Conservation (phyloP, 2,797 vertebrate species). For the Leptatherina wallacei region DNA sequence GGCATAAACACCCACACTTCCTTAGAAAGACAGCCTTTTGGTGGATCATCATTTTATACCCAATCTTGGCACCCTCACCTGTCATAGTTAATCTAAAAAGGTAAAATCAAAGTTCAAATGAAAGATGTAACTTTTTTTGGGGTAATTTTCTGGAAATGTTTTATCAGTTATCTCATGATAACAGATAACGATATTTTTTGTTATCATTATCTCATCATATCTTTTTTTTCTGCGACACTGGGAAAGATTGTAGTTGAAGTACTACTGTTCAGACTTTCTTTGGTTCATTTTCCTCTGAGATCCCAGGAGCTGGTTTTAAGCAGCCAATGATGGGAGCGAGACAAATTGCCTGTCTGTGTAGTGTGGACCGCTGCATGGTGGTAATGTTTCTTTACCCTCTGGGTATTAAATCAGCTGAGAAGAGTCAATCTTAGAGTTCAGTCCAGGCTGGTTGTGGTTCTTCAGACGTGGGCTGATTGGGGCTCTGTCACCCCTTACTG, state of each 20-base stretch:
- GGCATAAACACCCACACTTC: not conserved
- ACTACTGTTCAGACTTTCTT: slow-evolving; percentile 27
- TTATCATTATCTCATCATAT: not conserved
- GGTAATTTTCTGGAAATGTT: too few relatives aligned
- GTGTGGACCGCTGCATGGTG: slow-evolving; percentile 13
- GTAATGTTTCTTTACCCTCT: slow-evolving; percentile 33
- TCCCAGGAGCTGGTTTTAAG: slow-evolving; percentile 44
- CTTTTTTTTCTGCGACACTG: slow-evolving; percentile 2
- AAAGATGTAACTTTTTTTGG: not conserved
- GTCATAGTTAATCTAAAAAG: not conserved
- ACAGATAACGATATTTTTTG: too few relatives aligned
- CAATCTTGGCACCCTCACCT: not conserved
- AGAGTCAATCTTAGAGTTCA: slow-evolving; percentile 49
- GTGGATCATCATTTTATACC: not conserved
- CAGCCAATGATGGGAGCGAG: slow-evolving; percentile 33
- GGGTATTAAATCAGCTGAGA: slow-evolving; percentile 57
- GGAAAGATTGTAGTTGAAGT: slow-evolving; percentile 1
- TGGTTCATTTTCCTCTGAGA: slow-evolving; percentile 15
- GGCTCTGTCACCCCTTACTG: slow-evolving; percentile 39
- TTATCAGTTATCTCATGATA: not conserved
- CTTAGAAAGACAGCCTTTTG: not conserved
- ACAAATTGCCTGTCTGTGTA: slow-evolving; percentile 36
- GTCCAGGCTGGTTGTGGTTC: slow-evolving; percentile 30
- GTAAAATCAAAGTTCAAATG: not conserved
- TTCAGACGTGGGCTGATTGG: slow-evolving; percentile 40